Evolutionary conservation across 2,113 vertebrate genomes (phyloP).

Genomic region (Rhea americana): DNA sequence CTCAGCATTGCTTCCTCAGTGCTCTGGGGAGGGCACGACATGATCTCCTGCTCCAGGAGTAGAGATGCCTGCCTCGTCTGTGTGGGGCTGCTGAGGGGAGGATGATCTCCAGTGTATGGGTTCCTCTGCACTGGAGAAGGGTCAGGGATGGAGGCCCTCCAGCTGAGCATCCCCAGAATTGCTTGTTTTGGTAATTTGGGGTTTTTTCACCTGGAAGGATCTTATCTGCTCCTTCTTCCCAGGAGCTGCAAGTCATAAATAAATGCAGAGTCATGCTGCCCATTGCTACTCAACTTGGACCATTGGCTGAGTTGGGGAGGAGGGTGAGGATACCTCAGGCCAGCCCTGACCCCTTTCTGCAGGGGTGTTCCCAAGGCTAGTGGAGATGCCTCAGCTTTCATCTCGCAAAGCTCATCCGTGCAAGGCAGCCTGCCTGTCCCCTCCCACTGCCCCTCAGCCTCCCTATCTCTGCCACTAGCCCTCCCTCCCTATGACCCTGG

Average conservation of each 20-base stretch:
- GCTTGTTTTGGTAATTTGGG: no score
- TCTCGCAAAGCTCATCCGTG: background rate
- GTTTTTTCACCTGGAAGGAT: no score
- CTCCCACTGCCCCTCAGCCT: background rate
- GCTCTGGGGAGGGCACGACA: no score
- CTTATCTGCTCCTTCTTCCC: no score
- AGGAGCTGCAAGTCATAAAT: background rate
- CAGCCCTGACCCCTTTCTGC: background rate
- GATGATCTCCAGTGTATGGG: background rate
- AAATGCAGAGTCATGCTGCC: background rate
- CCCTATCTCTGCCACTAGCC: background rate
- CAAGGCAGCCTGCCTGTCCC: background rate
- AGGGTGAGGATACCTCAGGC: background rate
- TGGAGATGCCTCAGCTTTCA: background rate
- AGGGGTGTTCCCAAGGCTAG: background rate
- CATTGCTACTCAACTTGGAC: no score
- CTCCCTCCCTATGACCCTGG: no score
- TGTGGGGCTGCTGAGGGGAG: background rate
- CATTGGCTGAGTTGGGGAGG: background rate
- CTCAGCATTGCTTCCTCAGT: accelerated
- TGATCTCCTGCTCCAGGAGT: background rate
- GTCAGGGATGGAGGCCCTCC: background rate
- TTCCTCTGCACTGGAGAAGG: no score
- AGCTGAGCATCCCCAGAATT: background rate
- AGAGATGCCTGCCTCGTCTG: background rate